A percentile compares a stretch with the other conserved stretches of the same genome.
Conservation (phyloP, 2,888 invertebrate species). For the Noctua janthina region DNA sequence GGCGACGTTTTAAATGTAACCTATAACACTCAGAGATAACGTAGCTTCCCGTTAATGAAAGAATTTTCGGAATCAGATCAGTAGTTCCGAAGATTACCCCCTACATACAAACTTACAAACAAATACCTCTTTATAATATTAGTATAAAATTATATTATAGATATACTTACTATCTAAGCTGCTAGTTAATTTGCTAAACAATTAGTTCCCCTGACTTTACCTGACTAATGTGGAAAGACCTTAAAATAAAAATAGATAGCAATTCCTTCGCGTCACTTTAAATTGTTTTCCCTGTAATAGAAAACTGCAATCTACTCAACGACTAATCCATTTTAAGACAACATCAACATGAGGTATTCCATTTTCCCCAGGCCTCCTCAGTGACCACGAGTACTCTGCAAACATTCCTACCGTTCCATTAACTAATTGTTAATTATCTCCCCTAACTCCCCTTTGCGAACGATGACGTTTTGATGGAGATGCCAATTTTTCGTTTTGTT, state of each 20-base stretch:
- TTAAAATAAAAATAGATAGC: not conserved
- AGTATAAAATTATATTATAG: no score
- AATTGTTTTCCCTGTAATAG: conserved; percentile 47
- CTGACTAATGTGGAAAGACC: not conserved
- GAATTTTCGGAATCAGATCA: no score
- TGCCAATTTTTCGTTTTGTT: conserved; percentile 69
- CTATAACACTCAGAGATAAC: no score
- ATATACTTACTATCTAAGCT: not conserved
- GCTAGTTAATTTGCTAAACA: not conserved
- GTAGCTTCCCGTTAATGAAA: no score
- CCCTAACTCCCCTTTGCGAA: conserved; percentile 63
- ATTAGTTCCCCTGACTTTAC: not conserved
- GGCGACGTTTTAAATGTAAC: no score
- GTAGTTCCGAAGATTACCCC: no score
- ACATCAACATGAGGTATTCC: conserved; percentile 67
- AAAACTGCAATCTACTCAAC: conserved; percentile 60
- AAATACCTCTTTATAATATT: no score
- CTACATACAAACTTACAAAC: no score
- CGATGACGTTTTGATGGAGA: conserved; percentile 80
- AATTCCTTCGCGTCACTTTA: conserved; percentile 38
- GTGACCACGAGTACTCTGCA: conserved; percentile 71
- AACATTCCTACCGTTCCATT: conserved; percentile 79
- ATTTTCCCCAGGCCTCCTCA: conserved; percentile 65
- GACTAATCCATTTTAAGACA: conserved; percentile 69
- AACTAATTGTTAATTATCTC: conserved; percentile 86